Conservation (phyloP, 2,113 vertebrate species). For the Seriola quinqueradiata region DNA sequence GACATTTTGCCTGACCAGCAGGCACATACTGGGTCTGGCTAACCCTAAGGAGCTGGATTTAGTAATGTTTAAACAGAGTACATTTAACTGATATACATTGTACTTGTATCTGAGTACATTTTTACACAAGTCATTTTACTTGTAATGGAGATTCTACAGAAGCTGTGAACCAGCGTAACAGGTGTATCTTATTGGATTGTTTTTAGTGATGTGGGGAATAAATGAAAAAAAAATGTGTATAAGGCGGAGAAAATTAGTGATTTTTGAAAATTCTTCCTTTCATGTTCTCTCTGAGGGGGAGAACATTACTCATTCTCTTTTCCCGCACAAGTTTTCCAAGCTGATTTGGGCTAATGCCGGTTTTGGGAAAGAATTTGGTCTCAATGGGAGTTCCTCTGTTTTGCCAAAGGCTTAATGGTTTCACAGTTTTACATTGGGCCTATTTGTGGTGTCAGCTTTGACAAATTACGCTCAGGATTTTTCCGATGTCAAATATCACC, state of each 20-base stretch:
- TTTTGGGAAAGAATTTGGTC: conserved; percentile 69
- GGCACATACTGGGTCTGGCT: too few species aligned
- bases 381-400: conserved; percentile 76
- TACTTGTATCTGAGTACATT: too few species aligned
- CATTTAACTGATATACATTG: too few species aligned
- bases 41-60: too few species aligned
- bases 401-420: conserved; percentile 63
- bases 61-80: too few species aligned
- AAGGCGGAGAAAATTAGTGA: not conserved
- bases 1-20: too few species aligned
- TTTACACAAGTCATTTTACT: too few species aligned
- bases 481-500: conserved; percentile 64
- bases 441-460: conserved; percentile 67
- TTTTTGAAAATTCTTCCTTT: conserved; percentile 10
- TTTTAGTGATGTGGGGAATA: not conserved
- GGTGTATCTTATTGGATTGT: not conserved
- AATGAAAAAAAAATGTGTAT: conserved; percentile 25
- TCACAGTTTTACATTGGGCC: conserved; percentile 56
- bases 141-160: too few species aligned
- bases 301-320: conserved; percentile 46
- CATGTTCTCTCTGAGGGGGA: conserved; percentile 32
- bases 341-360: conserved; percentile 49
- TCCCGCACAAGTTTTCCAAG: conserved; percentile 53
- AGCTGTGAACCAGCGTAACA: too few species aligned
- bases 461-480: conserved; percentile 69